These are phyloP conservation scores for Zaprionus africanus DNA, from an alignment of 1,140 invertebrate genomes.

Conservation along the genomic window DNA sequence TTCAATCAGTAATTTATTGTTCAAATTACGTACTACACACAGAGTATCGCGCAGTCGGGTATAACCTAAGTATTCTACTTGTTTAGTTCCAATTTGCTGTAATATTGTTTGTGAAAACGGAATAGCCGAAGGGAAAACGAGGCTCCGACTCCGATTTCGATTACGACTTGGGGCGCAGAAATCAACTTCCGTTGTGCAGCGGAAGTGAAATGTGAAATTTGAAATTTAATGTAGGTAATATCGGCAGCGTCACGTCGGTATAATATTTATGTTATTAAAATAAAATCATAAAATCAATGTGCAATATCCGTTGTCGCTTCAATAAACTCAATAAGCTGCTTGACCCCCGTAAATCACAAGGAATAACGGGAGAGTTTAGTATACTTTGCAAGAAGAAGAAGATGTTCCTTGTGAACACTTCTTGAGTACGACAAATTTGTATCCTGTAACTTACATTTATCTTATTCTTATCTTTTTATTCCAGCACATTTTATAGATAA, in stretches of 20 bases:
- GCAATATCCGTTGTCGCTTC: slow-evolving; percentile 62
- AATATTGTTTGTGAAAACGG: slow-evolving; percentile 13
- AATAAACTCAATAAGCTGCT: slow-evolving; percentile 58
- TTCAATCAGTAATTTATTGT: not conserved
- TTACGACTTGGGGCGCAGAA: slow-evolving; percentile 32
- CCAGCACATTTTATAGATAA: slow-evolving; percentile 28
- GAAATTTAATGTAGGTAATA: slow-evolving; percentile 67
- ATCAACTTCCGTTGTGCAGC: slow-evolving; percentile 64
- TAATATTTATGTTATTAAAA: slow-evolving; percentile 69
- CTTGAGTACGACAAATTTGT: too few species aligned
- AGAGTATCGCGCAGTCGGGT: not conserved
- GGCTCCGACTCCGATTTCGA: not conserved
- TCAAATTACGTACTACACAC: not conserved
- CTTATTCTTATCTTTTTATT: slow-evolving; percentile 7
- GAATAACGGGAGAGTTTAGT: not conserved
- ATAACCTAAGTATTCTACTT: not conserved
- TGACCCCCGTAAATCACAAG: slow-evolving; percentile 10
- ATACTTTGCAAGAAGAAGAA: not conserved
- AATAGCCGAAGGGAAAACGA: slow-evolving; percentile 54
- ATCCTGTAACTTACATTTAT: not conserved
- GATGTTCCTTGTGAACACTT: not conserved
- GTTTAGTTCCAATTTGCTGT: not conserved
- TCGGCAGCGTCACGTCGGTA: slow-evolving; percentile 11
- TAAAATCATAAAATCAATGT: slow-evolving; percentile 57
- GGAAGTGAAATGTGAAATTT: slow-evolving; percentile 76